These are phyloP conservation scores for Dinocampus coccinellae DNA, from an alignment of 2,888 invertebrate genomes.

Conservation along the genomic window DNA sequence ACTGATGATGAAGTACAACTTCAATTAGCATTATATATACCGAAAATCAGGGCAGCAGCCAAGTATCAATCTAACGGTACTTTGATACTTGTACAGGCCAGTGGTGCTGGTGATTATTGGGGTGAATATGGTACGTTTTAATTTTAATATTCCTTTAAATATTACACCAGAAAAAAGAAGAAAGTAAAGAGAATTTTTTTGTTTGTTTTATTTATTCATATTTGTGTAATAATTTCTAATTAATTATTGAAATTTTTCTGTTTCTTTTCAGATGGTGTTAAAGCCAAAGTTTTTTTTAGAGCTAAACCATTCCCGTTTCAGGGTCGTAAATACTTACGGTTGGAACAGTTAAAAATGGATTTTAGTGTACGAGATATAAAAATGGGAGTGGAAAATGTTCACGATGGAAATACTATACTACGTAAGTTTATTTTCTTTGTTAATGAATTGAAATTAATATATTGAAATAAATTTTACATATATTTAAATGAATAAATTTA, in stretches of 20 bases:
- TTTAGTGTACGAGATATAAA: slow-evolving; percentile 85
- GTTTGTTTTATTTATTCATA: too few relatives aligned
- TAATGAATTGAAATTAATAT: neutral
- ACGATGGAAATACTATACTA: slow-evolving; percentile 83
- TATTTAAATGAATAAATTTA: neutral
- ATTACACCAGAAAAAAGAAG: neutral
- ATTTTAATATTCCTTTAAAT: neutral
- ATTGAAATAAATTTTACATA: neutral
- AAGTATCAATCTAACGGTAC: slow-evolving; percentile 86
- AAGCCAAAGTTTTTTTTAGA: slow-evolving; percentile 86
- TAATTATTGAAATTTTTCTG: too few relatives aligned
- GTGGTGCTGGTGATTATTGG: slow-evolving; percentile 91
- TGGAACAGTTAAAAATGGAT: slow-evolving; percentile 87
- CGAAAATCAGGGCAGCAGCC: slow-evolving; percentile 83
- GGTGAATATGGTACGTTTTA: slow-evolving; percentile 82
- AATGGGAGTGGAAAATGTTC: slow-evolving; percentile 89
- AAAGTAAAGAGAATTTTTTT: neutral
- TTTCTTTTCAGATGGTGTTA: slow-evolving; percentile 78
- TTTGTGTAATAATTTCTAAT: neutral
- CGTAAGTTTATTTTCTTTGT: slow-evolving; percentile 72
- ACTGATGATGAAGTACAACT: slow-evolving; percentile 79
- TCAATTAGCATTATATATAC: slow-evolving; percentile 84
- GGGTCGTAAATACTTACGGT: slow-evolving; percentile 77
- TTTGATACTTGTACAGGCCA: slow-evolving; percentile 83
- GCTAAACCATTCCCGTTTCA: slow-evolving; percentile 76